Base-by-base conservation (phyloP, 2,113 vertebrate species). In the Dryoscopus gambensis region DNA sequence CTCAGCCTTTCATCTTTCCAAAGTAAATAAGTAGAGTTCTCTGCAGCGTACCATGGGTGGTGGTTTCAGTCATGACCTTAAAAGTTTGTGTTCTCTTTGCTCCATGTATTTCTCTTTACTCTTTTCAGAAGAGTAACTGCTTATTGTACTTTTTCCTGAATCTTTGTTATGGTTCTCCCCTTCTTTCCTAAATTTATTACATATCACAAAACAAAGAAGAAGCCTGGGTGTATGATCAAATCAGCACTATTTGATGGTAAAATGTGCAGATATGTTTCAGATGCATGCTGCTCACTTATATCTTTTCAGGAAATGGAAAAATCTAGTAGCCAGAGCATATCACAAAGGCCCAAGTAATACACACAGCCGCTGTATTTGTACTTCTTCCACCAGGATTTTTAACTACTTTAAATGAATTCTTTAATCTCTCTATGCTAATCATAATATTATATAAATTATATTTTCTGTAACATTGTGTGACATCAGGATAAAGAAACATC, bases 1-100 rank as follows among this genome's bases (percentile, higher is more conserved):
- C 47, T 90, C 62, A 84, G 65, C 39, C 88, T 96, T 95, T 96
- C 59, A 96, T 93, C 73, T 75, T 81, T 84, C 74, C 0, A 2
- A 79, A 59, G 65, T 83, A 91, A 93, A 95, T 82, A 92, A 93
- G 95, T 19, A 67, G 73, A 90, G 20, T 42, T 81, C 81, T 90
- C 67, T 92, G 83, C 68, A 96, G 46, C 10, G 19, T 95, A 80
- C 81, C 52, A 15, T 76, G 83, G 37, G 65, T 75, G 63, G 75
- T 75, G 37, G 46, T 84, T 96, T 92, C 93, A 95, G 70, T 70
- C 35, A 40, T 39, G 77, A 92, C 91, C 76, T 90, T 63, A 81
- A 39, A 81, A 47, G 62, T 31, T 56, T 79, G 33, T 68, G 11
- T 79, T 73, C 39, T 75, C 52, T 93, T 71, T 77, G 19, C n/a